Evolutionary conservation across 2,113 vertebrate genomes (phyloP).

Genomic region (Sitta europaea): DNA sequence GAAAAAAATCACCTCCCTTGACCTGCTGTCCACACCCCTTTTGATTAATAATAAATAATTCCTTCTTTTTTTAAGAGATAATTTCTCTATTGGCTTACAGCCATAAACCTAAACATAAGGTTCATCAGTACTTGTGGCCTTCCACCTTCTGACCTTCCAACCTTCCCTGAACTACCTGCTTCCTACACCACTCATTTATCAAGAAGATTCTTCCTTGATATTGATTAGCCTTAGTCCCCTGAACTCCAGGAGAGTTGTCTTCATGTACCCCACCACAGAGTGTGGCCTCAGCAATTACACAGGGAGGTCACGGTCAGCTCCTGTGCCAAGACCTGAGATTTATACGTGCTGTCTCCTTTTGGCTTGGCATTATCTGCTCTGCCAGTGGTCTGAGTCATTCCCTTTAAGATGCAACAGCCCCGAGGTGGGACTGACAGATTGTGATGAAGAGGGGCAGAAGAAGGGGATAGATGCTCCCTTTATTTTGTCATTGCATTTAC

Average conservation of each 20-base stretch:
- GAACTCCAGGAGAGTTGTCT: background rate
- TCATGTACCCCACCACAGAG: background rate
- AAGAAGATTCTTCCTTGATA: background rate
- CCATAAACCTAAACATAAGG: background rate
- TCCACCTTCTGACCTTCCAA: background rate
- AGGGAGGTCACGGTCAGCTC: background rate
- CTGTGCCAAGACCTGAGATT: background rate
- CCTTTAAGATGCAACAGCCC: background rate
- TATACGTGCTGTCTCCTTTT: background rate
- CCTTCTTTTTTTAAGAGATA: background rate
- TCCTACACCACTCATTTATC: background rate
- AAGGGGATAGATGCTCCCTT: slow-evolving; percentile 12
- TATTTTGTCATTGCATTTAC: slow-evolving; percentile 44
- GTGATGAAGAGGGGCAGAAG: slow-evolving; percentile 31
- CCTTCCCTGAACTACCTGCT: background rate
- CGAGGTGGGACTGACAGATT: background rate
- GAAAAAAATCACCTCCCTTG: background rate
- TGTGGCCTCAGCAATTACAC: background rate
- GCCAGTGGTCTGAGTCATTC: slow-evolving; percentile 25
- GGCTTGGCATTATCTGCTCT: slow-evolving; percentile 25
- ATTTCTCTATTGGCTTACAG: background rate
- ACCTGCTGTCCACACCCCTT: background rate
- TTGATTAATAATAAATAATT: background rate
- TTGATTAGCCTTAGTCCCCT: background rate
- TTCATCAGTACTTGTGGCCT: background rate